Conservation (phyloP, 2,797 vertebrate species). For the Peromyscus attwateri region DNA sequence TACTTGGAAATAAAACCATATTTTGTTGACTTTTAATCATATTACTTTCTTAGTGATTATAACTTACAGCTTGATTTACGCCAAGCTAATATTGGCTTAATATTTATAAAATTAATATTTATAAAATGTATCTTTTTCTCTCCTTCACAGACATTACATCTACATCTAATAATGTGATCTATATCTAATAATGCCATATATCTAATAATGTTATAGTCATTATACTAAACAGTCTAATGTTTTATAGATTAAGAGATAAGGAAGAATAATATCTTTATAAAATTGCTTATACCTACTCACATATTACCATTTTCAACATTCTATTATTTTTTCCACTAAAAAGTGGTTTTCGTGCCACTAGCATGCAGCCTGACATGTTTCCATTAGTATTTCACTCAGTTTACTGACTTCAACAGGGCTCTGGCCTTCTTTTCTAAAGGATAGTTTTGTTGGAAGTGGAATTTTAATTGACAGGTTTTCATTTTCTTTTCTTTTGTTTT, state of each 20-base stretch:
- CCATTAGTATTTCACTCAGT: neutral
- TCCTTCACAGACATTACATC: neutral
- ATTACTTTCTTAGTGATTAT: neutral
- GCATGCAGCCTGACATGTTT: neutral
- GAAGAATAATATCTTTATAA: neutral
- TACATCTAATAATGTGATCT: neutral
- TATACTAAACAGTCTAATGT: neutral
- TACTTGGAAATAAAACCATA: neutral
- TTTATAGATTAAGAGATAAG: neutral
- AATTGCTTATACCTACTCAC: neutral
- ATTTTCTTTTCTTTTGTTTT: neutral
- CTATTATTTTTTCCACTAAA: neutral
- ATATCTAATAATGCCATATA: neutral
- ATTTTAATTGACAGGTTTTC: slow-evolving; percentile 7
- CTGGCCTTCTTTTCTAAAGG: slow-evolving; percentile 30
- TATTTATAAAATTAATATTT: neutral
- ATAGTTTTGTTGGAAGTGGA: neutral
- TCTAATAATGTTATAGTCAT: neutral
- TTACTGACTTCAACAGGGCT: neutral
- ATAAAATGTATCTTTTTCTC: neutral
- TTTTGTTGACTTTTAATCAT: neutral
- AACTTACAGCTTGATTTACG: neutral
- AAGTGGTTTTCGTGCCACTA: neutral
- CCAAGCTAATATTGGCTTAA: neutral
- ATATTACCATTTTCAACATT: neutral